phyloP scores from a whole-genome alignment of 2,113 vertebrate species.

The Laticauda colubrina region DNA sequence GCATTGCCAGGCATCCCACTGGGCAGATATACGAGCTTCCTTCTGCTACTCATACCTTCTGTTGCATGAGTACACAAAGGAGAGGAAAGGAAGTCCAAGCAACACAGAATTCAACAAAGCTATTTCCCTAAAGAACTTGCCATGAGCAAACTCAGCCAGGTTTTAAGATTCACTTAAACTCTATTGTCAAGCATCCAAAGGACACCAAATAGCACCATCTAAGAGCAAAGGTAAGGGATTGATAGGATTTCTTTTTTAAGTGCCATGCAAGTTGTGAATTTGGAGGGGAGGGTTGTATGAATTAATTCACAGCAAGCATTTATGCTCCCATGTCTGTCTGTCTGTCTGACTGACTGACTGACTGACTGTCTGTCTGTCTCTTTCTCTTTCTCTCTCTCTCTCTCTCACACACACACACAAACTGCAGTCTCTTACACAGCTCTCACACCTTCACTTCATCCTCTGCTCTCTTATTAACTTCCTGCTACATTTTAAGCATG shows the following conservation, averaged over 20 bases:
- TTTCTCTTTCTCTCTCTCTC: too few relatives aligned
- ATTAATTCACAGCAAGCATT: not conserved
- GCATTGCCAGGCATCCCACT: not conserved
- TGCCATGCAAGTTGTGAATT: not conserved
- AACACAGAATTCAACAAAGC: not conserved
- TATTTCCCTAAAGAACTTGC: not conserved
- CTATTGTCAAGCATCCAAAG: not conserved
- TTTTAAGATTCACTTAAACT: not conserved
- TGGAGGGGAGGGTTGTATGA: not conserved
- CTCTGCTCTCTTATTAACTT: not conserved
- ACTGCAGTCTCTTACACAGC: not conserved
- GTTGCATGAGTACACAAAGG: not conserved
- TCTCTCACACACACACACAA: not conserved
- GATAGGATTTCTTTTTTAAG: not conserved
- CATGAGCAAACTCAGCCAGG: not conserved
- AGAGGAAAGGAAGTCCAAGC: not conserved
- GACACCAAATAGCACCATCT: not conserved
- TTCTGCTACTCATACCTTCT: not conserved
- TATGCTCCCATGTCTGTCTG: not conserved
- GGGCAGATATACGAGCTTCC: not conserved
- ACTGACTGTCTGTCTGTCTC: not conserved
- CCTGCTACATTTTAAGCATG: not conserved
- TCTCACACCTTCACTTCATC: not conserved
- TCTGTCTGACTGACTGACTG: rapidly evolving
- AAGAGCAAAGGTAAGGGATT: not conserved